A percentile compares a stretch with the other conserved stretches of the same genome.
Conservation (phyloP, 1,140 invertebrate species). For the Drosophila albomicans region DNA sequence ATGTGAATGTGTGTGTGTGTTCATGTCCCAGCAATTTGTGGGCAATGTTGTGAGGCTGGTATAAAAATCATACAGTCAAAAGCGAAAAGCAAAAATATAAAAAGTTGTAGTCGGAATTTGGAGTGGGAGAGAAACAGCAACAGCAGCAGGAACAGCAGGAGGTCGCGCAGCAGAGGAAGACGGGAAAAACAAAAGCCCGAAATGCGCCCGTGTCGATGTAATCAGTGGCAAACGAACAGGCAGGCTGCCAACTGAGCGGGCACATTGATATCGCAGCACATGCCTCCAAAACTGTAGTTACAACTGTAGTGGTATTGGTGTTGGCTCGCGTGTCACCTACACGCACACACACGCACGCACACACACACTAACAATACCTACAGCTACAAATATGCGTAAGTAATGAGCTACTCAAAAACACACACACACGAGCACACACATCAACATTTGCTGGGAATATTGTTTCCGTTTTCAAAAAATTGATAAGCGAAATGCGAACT, state of each 20-base stretch:
- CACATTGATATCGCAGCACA: slow-evolving; percentile 34
- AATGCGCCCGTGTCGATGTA: slow-evolving; percentile 45
- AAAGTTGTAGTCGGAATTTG: too few species aligned
- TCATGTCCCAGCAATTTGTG: slow-evolving; percentile 26
- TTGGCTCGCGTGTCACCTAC: slow-evolving; percentile 29
- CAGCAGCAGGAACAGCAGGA: slow-evolving; percentile 6
- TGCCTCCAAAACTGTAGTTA: slow-evolving; percentile 39
- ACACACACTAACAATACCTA: background rate
- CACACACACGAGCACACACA: slow-evolving; percentile 15
- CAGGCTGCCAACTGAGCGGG: slow-evolving; percentile 32
- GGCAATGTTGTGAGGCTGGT: slow-evolving; percentile 18
- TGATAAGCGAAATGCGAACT: slow-evolving; percentile 32
- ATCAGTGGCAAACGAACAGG: slow-evolving; percentile 23
- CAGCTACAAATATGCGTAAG: slow-evolving; percentile 44
- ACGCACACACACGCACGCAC: slow-evolving; percentile 33
- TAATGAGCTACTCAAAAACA: slow-evolving; percentile 23
- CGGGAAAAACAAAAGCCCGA: slow-evolving; percentile 3
- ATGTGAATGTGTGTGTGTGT: slow-evolving; percentile 1
- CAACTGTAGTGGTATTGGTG: slow-evolving; percentile 56
- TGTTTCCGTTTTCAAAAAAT: slow-evolving; percentile 33
- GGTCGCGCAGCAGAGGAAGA: background rate
- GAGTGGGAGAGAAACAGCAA: background rate
- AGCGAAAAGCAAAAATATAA: slow-evolving; percentile 24
- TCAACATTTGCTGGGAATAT: slow-evolving; percentile 5
- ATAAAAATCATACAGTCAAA: slow-evolving; percentile 34